Evolutionary conservation across 2,113 vertebrate species (phyloP), one percentile per base, ranked within the genome.

Genomic region (Rana temporaria): DNA sequence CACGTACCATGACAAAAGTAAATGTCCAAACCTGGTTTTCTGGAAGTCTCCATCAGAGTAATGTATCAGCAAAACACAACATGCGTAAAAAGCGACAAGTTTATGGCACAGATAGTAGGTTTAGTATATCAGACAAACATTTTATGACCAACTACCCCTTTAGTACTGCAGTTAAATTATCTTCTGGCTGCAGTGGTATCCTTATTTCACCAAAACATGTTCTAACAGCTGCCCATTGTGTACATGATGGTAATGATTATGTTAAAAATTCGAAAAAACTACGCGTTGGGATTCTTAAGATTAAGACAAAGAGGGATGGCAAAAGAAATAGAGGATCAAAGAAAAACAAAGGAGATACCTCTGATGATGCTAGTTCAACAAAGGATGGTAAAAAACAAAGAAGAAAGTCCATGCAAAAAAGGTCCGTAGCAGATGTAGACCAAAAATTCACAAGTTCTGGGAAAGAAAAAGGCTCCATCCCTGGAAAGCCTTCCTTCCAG

Each of bases 171-270:
- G 97, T 99, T 82, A 99, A 98, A 89, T 90, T 99, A 78, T 99
- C 98, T 88, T 98, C 96, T 0, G 97, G 97, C 73, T 99, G 98
- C 81, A 98, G 97, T 0, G 98, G 98, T 0, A 89, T 96, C 48
- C 94, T 99, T 1, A 59, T 99, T 38, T 98, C 98, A n/a, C 96
- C 95, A 1, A 96, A 84, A 66, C 98, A 99, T 0, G 97, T 98
- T 12, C 90, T 99, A 4, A 99, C 98, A 0, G 97, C 98, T 0
- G 98, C 98, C 59, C 98, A 98, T 89, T 99, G 98, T 22, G 89
- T 99, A 69, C 98, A 99, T 2, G 88, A 98, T 0, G 97, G 98
- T 8, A 93, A 88, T 62, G 96, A 97, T 85, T 99, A 98, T 7
- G 85, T 99, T 3, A 94, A 93, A 38, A 96, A 96, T 22, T 95